phyloP scores from a whole-genome alignment of 2,113 vertebrate genomes.

The Vulpes ferrilata region DNA sequence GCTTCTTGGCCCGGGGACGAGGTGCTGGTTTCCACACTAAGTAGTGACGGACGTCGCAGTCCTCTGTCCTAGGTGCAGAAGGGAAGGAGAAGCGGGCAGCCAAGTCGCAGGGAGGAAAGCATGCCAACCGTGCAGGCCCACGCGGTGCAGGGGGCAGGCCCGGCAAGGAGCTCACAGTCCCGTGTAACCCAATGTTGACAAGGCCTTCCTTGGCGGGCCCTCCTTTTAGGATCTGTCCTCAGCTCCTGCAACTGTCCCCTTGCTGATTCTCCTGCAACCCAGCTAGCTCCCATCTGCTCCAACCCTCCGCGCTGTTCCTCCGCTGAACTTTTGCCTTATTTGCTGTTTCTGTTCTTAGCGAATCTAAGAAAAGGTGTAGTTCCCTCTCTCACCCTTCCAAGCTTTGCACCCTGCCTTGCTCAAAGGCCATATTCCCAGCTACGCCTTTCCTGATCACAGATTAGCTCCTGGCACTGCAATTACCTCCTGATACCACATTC shows the following conservation, averaged over 20 bases:
- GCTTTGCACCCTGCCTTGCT: neutral
- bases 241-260: neutral
- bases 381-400: neutral
- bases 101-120: neutral
- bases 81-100: neutral
- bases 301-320: neutral
- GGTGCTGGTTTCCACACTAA: neutral
- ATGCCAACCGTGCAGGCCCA: neutral
- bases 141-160: neutral
- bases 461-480: neutral
- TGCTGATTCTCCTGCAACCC: neutral
- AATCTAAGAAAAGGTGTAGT: neutral
- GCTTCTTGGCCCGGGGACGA: neutral
- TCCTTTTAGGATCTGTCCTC: neutral
- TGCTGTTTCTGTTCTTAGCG: neutral
- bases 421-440: neutral
- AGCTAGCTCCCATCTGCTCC: neutral
- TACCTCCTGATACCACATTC: rapidly evolving
- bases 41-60: neutral
- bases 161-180: neutral
- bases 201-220: too few species aligned
- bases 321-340: neutral
- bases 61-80: neutral
- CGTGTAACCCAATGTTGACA: rapidly evolving
- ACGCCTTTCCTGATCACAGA: neutral